phyloP scores from a whole-genome alignment of 2,797 vertebrate species.

The Alcedo atthis region DNA sequence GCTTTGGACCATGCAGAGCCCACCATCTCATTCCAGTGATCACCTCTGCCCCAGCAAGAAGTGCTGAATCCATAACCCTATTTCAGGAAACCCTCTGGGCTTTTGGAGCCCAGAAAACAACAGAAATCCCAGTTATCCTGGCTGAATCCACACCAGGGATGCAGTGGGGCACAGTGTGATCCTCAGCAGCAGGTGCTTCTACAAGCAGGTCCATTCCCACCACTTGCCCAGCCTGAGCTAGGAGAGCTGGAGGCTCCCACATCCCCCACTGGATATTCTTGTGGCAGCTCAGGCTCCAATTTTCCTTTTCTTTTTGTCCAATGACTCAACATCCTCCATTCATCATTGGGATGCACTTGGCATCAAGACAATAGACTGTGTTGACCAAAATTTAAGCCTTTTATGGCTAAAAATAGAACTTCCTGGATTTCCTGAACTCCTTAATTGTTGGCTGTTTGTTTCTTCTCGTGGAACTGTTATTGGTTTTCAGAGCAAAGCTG shows the following conservation, averaged over 20 bases:
- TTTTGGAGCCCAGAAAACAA: background rate
- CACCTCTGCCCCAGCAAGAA: background rate
- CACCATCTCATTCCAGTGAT: rapidly evolving
- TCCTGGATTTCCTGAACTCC: background rate
- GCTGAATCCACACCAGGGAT: too few relatives aligned
- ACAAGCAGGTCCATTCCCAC: background rate
- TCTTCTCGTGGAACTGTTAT: background rate
- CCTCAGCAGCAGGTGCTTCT: background rate
- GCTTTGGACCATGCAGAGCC: background rate
- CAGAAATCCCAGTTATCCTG: background rate
- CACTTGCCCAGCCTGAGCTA: rapidly evolving
- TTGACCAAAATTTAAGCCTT: background rate
- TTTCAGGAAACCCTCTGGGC: background rate
- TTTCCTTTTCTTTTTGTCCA: background rate
- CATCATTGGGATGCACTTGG: background rate
- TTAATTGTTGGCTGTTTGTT: background rate
- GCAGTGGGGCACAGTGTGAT: rapidly evolving
- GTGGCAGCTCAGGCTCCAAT: background rate
- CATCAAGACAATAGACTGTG: background rate
- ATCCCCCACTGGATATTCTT: background rate
- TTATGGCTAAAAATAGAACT: background rate
- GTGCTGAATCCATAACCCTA: background rate
- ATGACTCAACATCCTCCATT: background rate
- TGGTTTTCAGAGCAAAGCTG: conserved; percentile 25
- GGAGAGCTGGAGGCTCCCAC: rapidly evolving